Base-by-base conservation (phyloP, 2,797 vertebrate species). In the Oophaga sylvatica region DNA sequence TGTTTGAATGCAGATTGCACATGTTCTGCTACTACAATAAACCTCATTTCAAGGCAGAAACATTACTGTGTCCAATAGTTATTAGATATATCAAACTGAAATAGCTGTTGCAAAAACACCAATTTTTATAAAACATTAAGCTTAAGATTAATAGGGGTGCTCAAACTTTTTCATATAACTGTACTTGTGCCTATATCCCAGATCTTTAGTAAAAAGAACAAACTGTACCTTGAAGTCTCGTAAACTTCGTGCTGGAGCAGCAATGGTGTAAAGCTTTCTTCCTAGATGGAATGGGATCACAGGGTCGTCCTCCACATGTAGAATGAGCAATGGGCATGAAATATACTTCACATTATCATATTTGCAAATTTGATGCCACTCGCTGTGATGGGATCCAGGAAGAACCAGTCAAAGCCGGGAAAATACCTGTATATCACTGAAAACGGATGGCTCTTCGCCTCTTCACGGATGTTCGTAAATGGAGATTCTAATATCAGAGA, bases 331-430 rank as follows among this genome's bases (percentile, higher is more conserved):
- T 0, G 98, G 97, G 87, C 98, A 99, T 63, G 97, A 97, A 90
- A 99, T 97, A 87, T 98, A 96, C 90, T 97, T 96, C 91, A 99
- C 95, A 83, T 99, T 99, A 88, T 99, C 98, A 59, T 99, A 0
- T 97, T 99, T 90, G 97, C 95, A 91, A 99, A 99, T 90, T 94
- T 96, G 92, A 99, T 99, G 93, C 97, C 96, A 90, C 96, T 99
- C 80, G 95, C 97, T 0, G 97, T 96, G 93, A 99, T 99, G 90
- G 98, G 90, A 86, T 99, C 98, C 26, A 99, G 94, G 92, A 99
- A 99, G 94, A 99, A 99, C 97, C 97, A 99, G 90, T 99, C 98
- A 91, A 99, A 99, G 3, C 97, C 98, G 1, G 98, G 98, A 81
- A 99, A 96, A 92, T 96, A 96, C 81, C 97, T 95, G 94, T 99